Percentiles rank a stretch among this genome's conserved stretches.
Evolutionary conservation across 2,797 vertebrate genomes (phyloP).

Genomic region (Betta splendens): DNA sequence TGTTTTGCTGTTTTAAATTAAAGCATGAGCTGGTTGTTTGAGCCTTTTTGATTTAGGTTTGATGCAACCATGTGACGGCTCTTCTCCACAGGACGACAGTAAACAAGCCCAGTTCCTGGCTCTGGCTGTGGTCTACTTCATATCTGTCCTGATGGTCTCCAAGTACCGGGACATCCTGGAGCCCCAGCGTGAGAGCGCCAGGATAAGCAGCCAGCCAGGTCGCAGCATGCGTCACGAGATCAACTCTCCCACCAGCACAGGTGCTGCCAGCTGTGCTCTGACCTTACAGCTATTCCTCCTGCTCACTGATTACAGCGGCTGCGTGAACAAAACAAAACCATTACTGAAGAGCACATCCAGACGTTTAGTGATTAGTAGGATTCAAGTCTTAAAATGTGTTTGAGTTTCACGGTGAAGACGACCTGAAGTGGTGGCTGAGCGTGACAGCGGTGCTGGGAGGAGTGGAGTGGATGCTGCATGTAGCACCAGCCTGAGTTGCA

Average conservation of each 20-base stretch:
- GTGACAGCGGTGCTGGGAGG: too few species aligned
- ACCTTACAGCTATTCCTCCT: conserved; percentile 13
- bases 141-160: conserved; percentile 98
- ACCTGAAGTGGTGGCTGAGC: too few species aligned
- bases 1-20: conserved; percentile 6
- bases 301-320: conserved; percentile 16
- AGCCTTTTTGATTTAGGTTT: conserved; percentile 5
- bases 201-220: conserved; percentile 86
- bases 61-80: conserved; percentile 28
- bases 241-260: conserved; percentile 95
- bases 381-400: too few species aligned
- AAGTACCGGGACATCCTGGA: conserved; percentile 98
- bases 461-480: too few species aligned
- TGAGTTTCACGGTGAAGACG: too few species aligned
- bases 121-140: conserved; percentile 97
- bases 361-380: too few species aligned
- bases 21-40: too few species aligned
- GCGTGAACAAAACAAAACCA: too few species aligned
- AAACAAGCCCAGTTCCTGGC: conserved; percentile 98
- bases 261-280: conserved; percentile 65
- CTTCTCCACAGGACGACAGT: conserved; percentile 88
- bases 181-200: conserved; percentile 91
- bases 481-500: too few species aligned
- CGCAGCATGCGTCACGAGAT: conserved; percentile 91
- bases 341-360: too few species aligned